Percentiles rank a stretch among this genome's conserved stretches.
These are phyloP conservation scores for Acleris sparsana DNA, from an alignment of 2,888 invertebrate species.

Conservation along the genomic window DNA sequence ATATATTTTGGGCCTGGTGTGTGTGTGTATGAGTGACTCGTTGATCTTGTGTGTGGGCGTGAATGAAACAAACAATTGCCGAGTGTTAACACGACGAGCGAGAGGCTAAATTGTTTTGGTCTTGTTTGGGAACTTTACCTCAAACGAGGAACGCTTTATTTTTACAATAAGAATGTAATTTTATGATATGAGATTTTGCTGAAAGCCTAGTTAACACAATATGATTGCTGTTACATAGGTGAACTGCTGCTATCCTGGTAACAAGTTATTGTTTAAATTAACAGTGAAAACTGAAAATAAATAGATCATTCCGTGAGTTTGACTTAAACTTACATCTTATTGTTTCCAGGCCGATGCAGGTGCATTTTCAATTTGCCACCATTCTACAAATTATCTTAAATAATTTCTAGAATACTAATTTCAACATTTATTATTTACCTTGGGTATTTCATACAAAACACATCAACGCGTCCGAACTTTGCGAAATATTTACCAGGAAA, in stretches of 20 bases:
- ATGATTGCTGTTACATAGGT: background rate
- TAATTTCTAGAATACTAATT: too few relatives aligned
- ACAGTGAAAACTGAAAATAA: too few relatives aligned
- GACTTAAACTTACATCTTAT: too few relatives aligned
- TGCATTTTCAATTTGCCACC: too few relatives aligned
- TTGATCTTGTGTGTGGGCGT: conserved; percentile 29
- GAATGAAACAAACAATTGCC: conserved; percentile 34
- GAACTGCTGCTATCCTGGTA: too few relatives aligned
- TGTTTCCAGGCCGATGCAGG: too few relatives aligned
- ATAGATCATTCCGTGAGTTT: too few relatives aligned
- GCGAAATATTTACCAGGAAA: too few relatives aligned
- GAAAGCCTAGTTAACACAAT: too few relatives aligned
- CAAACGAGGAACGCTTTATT: conserved; percentile 15
- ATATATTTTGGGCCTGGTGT: conserved; percentile 22
- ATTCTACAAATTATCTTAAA: too few relatives aligned
- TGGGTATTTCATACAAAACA: background rate
- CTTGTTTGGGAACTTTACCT: conserved; percentile 19
- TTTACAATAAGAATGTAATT: background rate
- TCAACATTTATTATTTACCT: background rate
- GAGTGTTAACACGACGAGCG: conserved; percentile 25
- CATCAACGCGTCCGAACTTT: background rate
- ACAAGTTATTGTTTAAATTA: too few relatives aligned
- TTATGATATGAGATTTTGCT: background rate
- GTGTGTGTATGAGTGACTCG: conserved; percentile 24
- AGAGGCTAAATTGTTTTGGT: conserved; percentile 28